phyloP scores from a whole-genome alignment of 2,888 invertebrate genomes.

The Parochlus steinenii region DNA sequence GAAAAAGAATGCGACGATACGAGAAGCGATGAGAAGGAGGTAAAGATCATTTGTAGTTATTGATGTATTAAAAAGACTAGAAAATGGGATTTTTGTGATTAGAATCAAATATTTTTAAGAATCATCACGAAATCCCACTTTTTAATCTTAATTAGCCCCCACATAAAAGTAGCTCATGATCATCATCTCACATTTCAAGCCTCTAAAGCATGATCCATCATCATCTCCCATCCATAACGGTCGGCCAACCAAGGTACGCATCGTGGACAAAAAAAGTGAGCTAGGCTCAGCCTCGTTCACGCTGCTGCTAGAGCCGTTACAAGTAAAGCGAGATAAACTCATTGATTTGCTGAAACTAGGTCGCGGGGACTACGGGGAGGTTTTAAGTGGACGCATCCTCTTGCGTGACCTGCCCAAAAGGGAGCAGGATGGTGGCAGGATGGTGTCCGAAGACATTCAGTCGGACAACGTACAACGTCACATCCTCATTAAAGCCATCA shows the following conservation, averaged over 20 bases:
- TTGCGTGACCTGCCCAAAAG: conserved; percentile 23
- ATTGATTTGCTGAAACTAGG: conserved; percentile 52
- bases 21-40: conserved; percentile 30
- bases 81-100: no score
- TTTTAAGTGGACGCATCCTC: conserved; percentile 51
- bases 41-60: conserved; percentile 23
- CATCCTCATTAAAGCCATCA: conserved; percentile 61
- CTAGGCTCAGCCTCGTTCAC: conserved; percentile 6
- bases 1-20: conserved; percentile 40
- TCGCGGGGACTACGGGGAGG: conserved; percentile 85
- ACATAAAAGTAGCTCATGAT: not conserved
- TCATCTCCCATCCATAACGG: conserved; percentile 1
- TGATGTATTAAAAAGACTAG: no score
- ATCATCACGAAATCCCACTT: no score
- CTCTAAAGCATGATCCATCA: conserved; percentile 7
- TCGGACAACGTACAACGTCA: no score
- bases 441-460: conserved; percentile 24
- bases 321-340: conserved; percentile 54
- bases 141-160: no score
- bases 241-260: no score
- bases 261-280: conserved; percentile 7
- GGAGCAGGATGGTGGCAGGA: conserved; percentile 22
- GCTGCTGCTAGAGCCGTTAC: conserved; percentile 41
- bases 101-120: no score
- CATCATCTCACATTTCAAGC: conserved; percentile 4